Evolutionary conservation across 2,797 vertebrate genomes (phyloP), one percentile per base, ranked within the genome.

Genomic region (Stomatorhinus walkeri): DNA sequence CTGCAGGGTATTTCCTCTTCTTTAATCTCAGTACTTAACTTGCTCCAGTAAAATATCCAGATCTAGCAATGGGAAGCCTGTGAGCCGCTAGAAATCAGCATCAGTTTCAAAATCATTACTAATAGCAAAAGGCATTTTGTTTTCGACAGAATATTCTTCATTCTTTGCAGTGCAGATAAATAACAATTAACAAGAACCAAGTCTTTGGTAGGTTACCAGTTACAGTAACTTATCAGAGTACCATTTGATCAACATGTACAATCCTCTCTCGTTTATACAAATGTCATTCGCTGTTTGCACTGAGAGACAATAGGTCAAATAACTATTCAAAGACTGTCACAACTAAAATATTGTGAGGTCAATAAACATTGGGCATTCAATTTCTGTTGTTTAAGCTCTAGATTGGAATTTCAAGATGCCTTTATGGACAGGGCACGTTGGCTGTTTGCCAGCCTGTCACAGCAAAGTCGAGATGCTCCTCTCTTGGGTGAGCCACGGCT

Each of bases 11-110:
- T 43, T n/a, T 81, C 46, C 76, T 43, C 36, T 79, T 46, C 72
- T 81, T 46, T 81, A 81, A 81, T 81, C 76, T 81, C 36, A 6
- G 16, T 43, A 81, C 76, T 81, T 81, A 46, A n/a, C 72, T 9
- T 46, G 76, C 76, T 81, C 76, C 36, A 81, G 36, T 81, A 43
- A 81, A 81, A 46, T 43, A 81, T 81, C 76, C 76, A 81, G 76
- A 40, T 81, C 16, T n/a, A 46, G 32, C 14, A 81, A 81, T 81
- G 19, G 6, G 36, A 43, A 8, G 36, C 2, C 6, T 79, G 76
- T n/a, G 19, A 72, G 68, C 14, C 14, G 28, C 68, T 36, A 14
- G 9, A 72, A 72, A 72, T 72, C 68, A 72, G 28, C 28, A 72
- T 36, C 32, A 36, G 68, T 72, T 72, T 72, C 28, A 59, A 59